Evolutionary conservation across 2,888 invertebrate genomes (phyloP), one percentile per base, ranked within the genome.

Genomic region (Graphium colonna): DNA sequence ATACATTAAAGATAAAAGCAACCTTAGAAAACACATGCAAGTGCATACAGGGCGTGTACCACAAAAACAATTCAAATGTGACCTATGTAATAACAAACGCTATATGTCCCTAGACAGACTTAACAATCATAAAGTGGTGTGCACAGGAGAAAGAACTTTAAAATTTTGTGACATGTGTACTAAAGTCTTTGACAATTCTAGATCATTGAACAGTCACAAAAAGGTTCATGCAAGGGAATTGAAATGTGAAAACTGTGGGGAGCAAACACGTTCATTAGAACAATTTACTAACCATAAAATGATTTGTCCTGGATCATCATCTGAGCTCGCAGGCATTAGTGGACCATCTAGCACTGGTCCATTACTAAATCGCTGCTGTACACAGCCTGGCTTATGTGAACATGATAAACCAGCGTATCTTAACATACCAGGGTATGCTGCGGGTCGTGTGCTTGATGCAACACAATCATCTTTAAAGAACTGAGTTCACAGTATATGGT

Each of bases 101-200:
- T 90, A 90, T 65, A 90, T 90, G 90, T 90, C 90, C 36, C 65
- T 90, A 21, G 90, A 90, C 64, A 75, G 90, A 71, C 82, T 90
- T 46, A 90, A 90, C 63, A 90, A 90, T 66, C 90, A 90, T 62
- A 88, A 89, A 63, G 87, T 90, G 47, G 90, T 90, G 8, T 90
- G 90, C 65, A 90, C 90, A 31, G 90, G 90, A 36, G 90, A 90
- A 60, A 90, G 88, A 64, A 79, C 82, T 51, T 72, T 90, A 51
- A 90, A 90, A 64, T 90, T 82, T 67, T 90, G 90, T 72, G 90
- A 90, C 76, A 90, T 90, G 90, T 90, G 90, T 67, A 82, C 88
- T 52, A 90, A 90, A 73, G 90, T 90, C 33, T 90, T 90, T 77
- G 90, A 90, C 63, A 90, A 90, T 67, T 90, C 90, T 49, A 80